Evolutionary conservation across 2,113 vertebrate genomes (phyloP).

Genomic region (Oryzias curvinotus): DNA sequence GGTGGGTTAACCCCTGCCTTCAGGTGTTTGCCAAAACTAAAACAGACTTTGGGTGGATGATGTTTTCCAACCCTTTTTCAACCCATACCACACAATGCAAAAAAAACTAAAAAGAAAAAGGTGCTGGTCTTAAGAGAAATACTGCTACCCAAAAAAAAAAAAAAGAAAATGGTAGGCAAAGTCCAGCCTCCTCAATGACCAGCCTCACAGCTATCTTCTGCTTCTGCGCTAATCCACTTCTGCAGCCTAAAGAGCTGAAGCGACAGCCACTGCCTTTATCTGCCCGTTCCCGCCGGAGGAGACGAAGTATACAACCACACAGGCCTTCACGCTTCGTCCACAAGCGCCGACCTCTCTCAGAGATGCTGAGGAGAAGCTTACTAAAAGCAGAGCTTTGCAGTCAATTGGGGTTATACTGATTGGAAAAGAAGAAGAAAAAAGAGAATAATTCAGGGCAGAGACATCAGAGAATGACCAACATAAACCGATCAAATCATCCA

Average conservation of each 20-base stretch:
- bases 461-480: constrained; percentile 16
- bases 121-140: constrained; percentile 28
- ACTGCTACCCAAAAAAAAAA: not conserved
- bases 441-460: constrained; percentile 4
- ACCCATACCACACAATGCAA: constrained; percentile 21
- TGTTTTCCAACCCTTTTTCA: constrained; percentile 34
- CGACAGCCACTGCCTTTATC: constrained; percentile 59
- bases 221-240: constrained; percentile 61
- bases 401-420: not conserved
- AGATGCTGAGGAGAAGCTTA: constrained; percentile 4
- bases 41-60: constrained; percentile 14
- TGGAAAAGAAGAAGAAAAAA: constrained; percentile 17
- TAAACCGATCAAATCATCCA: constrained; percentile 45
- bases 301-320: constrained; percentile 7
- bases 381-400: constrained; percentile 2
- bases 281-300: constrained; percentile 62
- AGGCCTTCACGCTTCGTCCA: constrained; percentile 12
- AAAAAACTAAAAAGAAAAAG: not conserved
- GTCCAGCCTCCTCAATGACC: constrained; percentile 23
- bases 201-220: constrained; percentile 41
- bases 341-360: constrained; percentile 23
- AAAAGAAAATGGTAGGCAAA: constrained; percentile 2
- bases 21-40: constrained; percentile 59
- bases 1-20: constrained; percentile 34
- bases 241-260: constrained; percentile 40